Percentiles rank a stretch among this genome's conserved stretches.
These are phyloP conservation scores for Microcebus jonahi DNA, from an alignment of 2,113 vertebrate species.

Conservation along the genomic window DNA sequence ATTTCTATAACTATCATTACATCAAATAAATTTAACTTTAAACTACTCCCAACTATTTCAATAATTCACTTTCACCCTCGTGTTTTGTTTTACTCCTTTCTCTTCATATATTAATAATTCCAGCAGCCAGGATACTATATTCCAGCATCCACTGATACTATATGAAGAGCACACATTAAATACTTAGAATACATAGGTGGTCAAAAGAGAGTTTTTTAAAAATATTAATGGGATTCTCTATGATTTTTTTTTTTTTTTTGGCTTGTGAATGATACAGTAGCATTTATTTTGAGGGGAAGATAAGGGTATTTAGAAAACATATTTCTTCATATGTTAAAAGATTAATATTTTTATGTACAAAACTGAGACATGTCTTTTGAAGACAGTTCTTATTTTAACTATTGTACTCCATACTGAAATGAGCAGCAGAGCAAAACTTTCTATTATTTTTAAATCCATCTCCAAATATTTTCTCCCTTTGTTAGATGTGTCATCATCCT, in stretches of 20 bases:
- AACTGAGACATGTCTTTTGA: background rate
- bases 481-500: background rate
- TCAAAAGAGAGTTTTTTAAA: background rate
- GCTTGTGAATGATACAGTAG: background rate
- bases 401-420: background rate
- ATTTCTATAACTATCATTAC: background rate
- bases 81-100: background rate
- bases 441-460: constrained; percentile 13
- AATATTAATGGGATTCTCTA: background rate
- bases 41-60: background rate
- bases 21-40: background rate
- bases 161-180: background rate
- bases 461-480: background rate
- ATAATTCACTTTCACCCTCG: background rate
- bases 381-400: background rate
- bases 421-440: background rate
- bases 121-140: background rate
- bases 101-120: background rate
- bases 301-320: background rate
- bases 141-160: background rate
- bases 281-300: background rate
- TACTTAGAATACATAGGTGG: background rate
- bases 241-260: background rate
- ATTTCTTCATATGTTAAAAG: background rate
- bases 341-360: background rate